These are phyloP conservation scores for Mus spicilegus DNA, from an alignment of 2,113 vertebrate genomes.

Conservation along the genomic window DNA sequence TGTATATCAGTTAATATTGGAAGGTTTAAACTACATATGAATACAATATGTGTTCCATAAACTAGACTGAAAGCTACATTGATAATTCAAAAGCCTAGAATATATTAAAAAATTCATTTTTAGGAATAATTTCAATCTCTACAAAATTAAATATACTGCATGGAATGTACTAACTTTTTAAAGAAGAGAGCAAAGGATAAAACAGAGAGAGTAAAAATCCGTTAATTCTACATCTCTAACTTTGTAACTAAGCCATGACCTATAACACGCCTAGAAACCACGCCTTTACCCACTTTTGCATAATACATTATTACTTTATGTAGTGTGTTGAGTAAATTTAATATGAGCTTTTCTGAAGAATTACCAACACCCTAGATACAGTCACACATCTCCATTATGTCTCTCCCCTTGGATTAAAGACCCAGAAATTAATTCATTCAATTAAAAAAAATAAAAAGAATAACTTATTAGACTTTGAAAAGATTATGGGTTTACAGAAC, in stretches of 20 bases:
- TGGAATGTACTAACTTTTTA: not conserved
- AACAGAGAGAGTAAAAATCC: not conserved
- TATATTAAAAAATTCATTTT: slow-evolving; percentile 61
- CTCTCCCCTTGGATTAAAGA: not conserved
- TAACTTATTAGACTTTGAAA: not conserved
- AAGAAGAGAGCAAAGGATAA: slow-evolving; percentile 1
- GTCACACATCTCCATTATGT: not conserved
- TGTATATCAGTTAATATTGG: slow-evolving; percentile 58
- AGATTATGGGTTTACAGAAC: not conserved
- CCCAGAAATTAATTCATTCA: not conserved
- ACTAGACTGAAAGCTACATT: slow-evolving; percentile 18
- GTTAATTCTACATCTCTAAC: slow-evolving; percentile 17
- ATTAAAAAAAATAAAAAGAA: not conserved
- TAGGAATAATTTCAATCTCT: slow-evolving; percentile 32
- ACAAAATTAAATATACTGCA: slow-evolving; percentile 28
- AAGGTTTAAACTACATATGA: slow-evolving; percentile 58
- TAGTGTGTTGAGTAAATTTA: not conserved
- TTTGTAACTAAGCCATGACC: not conserved
- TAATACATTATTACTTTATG: not conserved
- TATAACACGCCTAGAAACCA: not conserved
- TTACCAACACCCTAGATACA: not conserved
- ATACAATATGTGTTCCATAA: slow-evolving; percentile 48
- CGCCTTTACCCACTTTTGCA: not conserved
- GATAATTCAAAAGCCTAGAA: slow-evolving; percentile 53
- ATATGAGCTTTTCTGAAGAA: not conserved